Base-by-base conservation (phyloP, 2,888 invertebrate genomes). In the Thecophora atra region DNA sequence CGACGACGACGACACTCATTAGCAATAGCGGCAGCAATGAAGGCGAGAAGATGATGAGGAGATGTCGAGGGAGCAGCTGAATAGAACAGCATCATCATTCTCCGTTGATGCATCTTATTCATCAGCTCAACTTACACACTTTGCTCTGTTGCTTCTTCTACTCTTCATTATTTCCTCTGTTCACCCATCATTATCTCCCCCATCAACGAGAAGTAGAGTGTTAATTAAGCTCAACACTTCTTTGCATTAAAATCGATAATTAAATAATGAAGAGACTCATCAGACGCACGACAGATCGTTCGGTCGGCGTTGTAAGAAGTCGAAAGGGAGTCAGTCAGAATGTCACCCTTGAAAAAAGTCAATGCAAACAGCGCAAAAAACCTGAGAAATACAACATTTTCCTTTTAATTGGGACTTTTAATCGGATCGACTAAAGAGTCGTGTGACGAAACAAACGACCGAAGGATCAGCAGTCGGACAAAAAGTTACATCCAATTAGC, bases 171-270 rank as follows among this genome's bases (percentile, higher is more conserved):
- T 24, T 54, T 21, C 19, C 1, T 8, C 28, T 62, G 37, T 13
- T 24, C 7, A n/a, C 15, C 13, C 47, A n/a, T 21, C 19, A 8
- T 15, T 5, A 19, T 7, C 15, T 5, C 19, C n/a, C 26, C 54
- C 24, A 24, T 11, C 47, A 6, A 15, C 58, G n/a, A n/a, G n/a
- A n/a, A 30, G 24, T n/a, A 52, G 67, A 66, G 51, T 54, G 62
- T 63, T 72, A 72, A 72, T 72, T 72, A 54, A 17, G 28, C 54
- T 67, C 63, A 30, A 54, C 67, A 62, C 54, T 67, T 37, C 37
- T 37, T 72, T 72, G 24, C 63, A 63, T 72, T 72, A 72, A 68
- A 72, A 72, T 72, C 63, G 72, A 72, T 72, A 72, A 72, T 72
- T 72, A 62, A 67, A 72, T 72, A 68, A 72, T 62, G 26, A 58